Evolutionary conservation across 1,140 invertebrate species (phyloP).

Genomic region (Octopus bimaculoides): DNA sequence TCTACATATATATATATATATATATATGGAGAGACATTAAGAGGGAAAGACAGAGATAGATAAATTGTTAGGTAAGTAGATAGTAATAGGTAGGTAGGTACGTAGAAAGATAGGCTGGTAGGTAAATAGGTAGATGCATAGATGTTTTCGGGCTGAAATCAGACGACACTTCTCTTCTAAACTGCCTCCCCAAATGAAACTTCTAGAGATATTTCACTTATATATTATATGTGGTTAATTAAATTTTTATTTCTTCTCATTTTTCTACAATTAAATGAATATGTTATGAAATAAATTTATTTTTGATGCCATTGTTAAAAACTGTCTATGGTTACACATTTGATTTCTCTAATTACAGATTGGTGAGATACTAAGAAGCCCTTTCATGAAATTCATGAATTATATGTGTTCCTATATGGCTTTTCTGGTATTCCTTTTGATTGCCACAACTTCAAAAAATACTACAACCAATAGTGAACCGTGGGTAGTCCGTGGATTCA

Average conservation of each 20-base stretch:
- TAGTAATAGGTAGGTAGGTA: not conserved
- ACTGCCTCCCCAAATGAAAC: too few relatives aligned
- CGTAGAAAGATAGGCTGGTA: not conserved
- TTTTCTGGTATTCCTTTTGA: constrained; percentile 67
- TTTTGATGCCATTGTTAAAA: too few relatives aligned
- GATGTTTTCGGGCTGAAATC: not conserved
- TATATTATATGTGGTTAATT: too few relatives aligned
- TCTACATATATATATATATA: not conserved
- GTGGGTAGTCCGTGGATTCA: constrained; percentile 77
- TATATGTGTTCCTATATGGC: constrained; percentile 86
- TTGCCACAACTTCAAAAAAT: constrained; percentile 26
- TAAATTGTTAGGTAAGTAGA: not conserved
- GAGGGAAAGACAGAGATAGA: not conserved
- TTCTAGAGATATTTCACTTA: too few relatives aligned
- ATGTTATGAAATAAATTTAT: too few relatives aligned
- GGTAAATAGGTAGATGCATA: not conserved
- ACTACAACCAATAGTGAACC: constrained; percentile 65
- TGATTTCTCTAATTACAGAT: constrained; percentile 56
- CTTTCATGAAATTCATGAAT: constrained; percentile 91
- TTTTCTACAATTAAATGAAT: too few relatives aligned
- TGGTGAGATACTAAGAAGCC: constrained; percentile 82
- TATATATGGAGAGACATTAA: not conserved
- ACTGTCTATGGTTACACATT: too few relatives aligned
- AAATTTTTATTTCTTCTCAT: too few relatives aligned
- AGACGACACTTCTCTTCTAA: too few relatives aligned